A percentile compares a stretch with the other conserved stretches of the same genome.
These are phyloP conservation scores for Lordiphosa stackelbergi DNA, from an alignment of 1,140 invertebrate genomes.

Conservation along the genomic window DNA sequence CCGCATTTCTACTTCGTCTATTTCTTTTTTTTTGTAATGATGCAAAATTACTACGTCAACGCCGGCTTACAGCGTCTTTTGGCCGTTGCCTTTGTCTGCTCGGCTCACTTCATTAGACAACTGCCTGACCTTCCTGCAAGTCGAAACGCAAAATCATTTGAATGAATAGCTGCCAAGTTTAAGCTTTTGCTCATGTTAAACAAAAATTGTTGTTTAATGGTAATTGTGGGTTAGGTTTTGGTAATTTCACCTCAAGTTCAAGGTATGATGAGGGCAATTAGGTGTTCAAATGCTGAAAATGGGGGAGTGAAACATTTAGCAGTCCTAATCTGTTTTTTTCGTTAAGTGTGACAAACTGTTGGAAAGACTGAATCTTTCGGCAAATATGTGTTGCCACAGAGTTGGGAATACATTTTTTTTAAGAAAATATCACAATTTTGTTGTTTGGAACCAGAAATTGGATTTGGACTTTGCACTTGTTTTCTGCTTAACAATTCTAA, in stretches of 20 bases:
- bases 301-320: too few species aligned
- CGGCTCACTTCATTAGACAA: constrained; percentile 36
- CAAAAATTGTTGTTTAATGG: constrained; percentile 38
- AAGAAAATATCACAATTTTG: too few species aligned
- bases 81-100: constrained; percentile 21
- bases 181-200: constrained; percentile 29
- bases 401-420: too few species aligned
- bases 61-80: constrained; percentile 28
- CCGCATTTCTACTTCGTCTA: constrained; percentile 10
- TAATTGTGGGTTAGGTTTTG: constrained; percentile 18
- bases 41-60: constrained; percentile 66
- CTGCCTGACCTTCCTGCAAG: constrained; percentile 25
- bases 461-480: too few species aligned
- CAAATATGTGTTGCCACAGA: too few species aligned
- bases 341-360: too few species aligned
- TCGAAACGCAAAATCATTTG: constrained; percentile 14
- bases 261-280: constrained; percentile 18
- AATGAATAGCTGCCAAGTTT: constrained; percentile 21
- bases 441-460: too few species aligned
- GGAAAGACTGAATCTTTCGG: too few species aligned
- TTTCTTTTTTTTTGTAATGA: constrained; percentile 31
- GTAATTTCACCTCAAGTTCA: constrained; percentile 52
- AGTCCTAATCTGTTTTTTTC: too few species aligned
- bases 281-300: background rate
- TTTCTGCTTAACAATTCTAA: too few species aligned